A percentile compares a stretch with the other conserved stretches of the same genome.
Conservation (phyloP, 2,888 invertebrate genomes). For the Pristionchus maxplancki region DNA sequence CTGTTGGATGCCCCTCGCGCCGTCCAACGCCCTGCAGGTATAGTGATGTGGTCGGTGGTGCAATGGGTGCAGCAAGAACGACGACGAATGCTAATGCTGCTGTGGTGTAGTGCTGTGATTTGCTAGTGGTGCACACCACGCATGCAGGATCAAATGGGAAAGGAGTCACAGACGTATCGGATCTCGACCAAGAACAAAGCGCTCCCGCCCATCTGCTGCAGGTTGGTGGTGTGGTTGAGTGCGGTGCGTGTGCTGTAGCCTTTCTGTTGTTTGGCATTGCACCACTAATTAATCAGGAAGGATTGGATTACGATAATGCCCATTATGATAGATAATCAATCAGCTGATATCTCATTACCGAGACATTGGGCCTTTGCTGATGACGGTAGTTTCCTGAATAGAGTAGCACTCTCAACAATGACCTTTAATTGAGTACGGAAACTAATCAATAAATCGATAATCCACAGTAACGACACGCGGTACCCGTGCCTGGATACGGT, state of each 20-base stretch:
- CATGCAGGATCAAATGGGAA: not conserved
- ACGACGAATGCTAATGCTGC: not conserved
- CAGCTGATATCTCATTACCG: no score
- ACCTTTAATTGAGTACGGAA: no score
- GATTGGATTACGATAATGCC: no score
- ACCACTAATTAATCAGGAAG: not conserved
- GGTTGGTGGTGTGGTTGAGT: not conserved
- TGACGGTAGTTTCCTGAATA: no score
- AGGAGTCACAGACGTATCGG: not conserved
- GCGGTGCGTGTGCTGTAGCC: not conserved
- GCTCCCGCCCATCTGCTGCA: constrained; percentile 15
- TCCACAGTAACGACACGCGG: constrained; percentile 29
- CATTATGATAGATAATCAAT: no score
- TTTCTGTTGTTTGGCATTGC: not conserved
- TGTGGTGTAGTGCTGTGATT: not conserved
- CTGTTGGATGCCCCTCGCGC: constrained; percentile 20
- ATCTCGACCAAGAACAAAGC: not conserved
- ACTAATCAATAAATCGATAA: not conserved
- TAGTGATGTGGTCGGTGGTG: not conserved
- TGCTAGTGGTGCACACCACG: not conserved
- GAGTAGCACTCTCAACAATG: no score
- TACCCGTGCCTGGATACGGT: constrained; percentile 30
- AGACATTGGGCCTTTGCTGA: no score
- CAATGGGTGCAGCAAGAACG: not conserved
- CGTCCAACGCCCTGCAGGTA: not conserved